Percentiles rank a stretch among this genome's conserved stretches.
Evolutionary conservation across 2,888 invertebrate genomes (phyloP).

Genomic region (Synergus gifuensis): DNA sequence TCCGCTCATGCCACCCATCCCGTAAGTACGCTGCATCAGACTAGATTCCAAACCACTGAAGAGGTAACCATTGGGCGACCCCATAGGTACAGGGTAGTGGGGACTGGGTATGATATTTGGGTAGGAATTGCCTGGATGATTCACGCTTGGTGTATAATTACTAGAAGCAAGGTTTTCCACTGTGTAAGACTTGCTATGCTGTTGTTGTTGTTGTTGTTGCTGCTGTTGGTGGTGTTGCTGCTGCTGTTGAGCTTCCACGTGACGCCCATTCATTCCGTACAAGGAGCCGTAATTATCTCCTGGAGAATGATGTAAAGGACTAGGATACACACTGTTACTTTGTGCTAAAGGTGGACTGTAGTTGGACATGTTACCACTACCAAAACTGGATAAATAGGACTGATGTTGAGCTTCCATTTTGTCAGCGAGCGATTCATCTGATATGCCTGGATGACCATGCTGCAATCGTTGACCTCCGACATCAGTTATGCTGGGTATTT

Average conservation of each 20-base stretch:
- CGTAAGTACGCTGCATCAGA: conserved; percentile 74
- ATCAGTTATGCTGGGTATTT: conserved; percentile 93
- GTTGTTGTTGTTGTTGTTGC: conserved; percentile 64
- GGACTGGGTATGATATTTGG: conserved; percentile 76
- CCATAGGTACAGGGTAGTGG: conserved; percentile 77
- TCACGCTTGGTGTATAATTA: conserved; percentile 76
- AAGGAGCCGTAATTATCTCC: conserved; percentile 70
- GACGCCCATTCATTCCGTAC: conserved; percentile 71
- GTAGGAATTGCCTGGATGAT: conserved; percentile 70
- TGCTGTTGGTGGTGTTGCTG: conserved; percentile 66
- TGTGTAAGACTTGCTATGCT: conserved; percentile 76
- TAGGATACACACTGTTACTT: conserved; percentile 66
- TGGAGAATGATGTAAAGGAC: conserved; percentile 68
- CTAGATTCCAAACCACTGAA: conserved; percentile 74
- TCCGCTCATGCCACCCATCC: conserved; percentile 70
- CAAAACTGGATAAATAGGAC: conserved; percentile 61
- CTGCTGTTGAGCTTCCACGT: conserved; percentile 63
- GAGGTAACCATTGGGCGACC: conserved; percentile 73
- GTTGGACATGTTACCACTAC: conserved; percentile 66
- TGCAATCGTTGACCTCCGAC: conserved; percentile 77
- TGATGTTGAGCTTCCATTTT: conserved; percentile 71
- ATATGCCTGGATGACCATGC: conserved; percentile 66
- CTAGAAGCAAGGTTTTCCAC: conserved; percentile 77
- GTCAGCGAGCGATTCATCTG: conserved; percentile 70
- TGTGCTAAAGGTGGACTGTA: conserved; percentile 73